A percentile compares a stretch with the other conserved stretches of the same genome.
Evolutionary conservation across 2,797 vertebrate genomes (phyloP).

Genomic region (Syngnathus rostellatus): DNA sequence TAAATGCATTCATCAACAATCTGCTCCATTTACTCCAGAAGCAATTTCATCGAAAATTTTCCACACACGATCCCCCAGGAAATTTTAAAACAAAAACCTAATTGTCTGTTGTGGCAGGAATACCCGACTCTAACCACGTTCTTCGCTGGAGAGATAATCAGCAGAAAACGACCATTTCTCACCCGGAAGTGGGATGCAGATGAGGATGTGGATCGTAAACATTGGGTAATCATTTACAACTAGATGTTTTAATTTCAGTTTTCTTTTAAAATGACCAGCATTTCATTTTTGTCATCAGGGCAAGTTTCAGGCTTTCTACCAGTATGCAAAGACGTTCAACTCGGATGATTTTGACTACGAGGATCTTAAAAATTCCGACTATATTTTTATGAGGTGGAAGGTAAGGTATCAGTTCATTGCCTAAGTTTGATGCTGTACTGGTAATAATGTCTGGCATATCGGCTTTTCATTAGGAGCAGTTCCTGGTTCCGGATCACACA

Average conservation of each 20-base stretch:
- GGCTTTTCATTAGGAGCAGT: conserved; percentile 79
- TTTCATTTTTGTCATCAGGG: conserved; percentile 64
- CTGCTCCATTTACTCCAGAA: not conserved
- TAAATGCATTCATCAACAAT: not conserved
- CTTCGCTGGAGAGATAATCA: conserved; percentile 97
- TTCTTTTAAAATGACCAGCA: not conserved
- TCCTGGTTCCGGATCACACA: conserved; percentile 94
- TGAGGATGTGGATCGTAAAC: conserved; percentile 95
- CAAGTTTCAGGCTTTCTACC: conserved; percentile 97
- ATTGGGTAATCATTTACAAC: conserved; percentile 75
- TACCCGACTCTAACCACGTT: conserved; percentile 96
- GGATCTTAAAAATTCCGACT: conserved; percentile 91
- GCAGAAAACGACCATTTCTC: conserved; percentile 91
- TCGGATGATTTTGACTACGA: conserved; percentile 96
- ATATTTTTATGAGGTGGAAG: conserved; percentile 99
- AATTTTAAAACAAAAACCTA: not conserved
- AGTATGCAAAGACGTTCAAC: conserved; percentile 97
- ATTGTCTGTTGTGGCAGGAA: conserved; percentile 61
- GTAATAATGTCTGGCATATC: not conserved
- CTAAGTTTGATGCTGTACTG: conserved; percentile 1
- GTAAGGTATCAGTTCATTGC: conserved; percentile 57
- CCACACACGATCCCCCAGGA: no score
- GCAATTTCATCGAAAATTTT: not conserved
- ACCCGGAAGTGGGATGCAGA: conserved; percentile 97
- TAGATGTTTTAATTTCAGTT: not conserved